Base-by-base conservation (phyloP, 1,140 invertebrate species). In the Mactra quadrangularis region DNA sequence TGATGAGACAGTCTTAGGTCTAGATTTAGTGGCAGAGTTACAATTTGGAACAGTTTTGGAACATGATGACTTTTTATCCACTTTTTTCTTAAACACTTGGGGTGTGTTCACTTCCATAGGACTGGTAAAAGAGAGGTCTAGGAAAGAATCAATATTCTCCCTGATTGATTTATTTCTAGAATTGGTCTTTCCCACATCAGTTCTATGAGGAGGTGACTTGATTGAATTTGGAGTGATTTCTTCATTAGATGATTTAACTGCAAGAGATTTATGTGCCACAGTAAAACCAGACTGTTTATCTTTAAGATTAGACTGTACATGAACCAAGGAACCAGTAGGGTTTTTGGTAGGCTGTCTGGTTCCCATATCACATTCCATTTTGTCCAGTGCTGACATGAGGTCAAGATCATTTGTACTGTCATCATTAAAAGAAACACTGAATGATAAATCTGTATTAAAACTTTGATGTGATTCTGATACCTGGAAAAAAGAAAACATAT, bases 341-440 rank as follows among this genome's bases (percentile, higher is more conserved):
- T n/a, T n/a, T n/a, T n/a, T n/a, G n/a, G n/a, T n/a, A n/a, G n/a
- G n/a, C 35, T 62, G 27, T 27, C 57, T 29, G 33, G 19, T 47
- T 22, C 25, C 45, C 53, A 64, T 83, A 82, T 76, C 83, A 38
- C 77, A 38, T 50, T 89, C 86, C 33, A 86, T 55, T 66, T 77
- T 83, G 35, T 89, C 82, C 4, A 89, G 83, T 52, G 83, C 86
- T 25, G 62, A 86, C n/a, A 87, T 77, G 45, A 89, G 68, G 38
- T 86, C 85, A 45, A 71, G 25, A 35, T 81, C 77, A 81, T 59
- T 59, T 50, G 86, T 85, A 64, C 87, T 52, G 57, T 87, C 86
- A 76, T 45, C 41, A 2, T 33, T 79, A 74, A 89, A 86, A 38
- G 86, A 86, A 6, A 86, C 85, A 41, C 62, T 84, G 41, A 85